Evolutionary conservation across 92 coral and sea anemone species (phyloP).

Genomic region (Porites rus): DNA sequence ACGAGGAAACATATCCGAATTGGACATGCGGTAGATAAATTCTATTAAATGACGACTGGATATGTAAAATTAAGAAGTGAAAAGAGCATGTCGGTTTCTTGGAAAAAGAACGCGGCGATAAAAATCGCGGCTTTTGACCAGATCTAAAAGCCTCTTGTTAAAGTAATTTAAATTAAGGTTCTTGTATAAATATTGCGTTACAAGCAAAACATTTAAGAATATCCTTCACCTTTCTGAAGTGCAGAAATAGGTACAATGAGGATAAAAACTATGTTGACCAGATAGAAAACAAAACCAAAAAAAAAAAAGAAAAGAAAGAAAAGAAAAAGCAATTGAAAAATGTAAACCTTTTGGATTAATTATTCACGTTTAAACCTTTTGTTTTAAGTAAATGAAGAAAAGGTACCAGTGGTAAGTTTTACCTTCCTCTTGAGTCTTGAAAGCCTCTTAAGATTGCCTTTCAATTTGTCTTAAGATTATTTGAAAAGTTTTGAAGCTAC

Average conservation of each 20-base stretch:
- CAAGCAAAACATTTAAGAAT: not conserved
- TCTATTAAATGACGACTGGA: not conserved
- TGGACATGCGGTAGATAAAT: not conserved
- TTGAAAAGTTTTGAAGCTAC: not conserved
- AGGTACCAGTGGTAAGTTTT: not conserved
- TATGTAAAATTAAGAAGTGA: not conserved
- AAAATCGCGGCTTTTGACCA: conserved; percentile 4
- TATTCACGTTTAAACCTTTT: not conserved
- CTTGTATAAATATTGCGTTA: not conserved
- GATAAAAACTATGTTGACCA: not conserved
- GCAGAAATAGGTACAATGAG: not conserved
- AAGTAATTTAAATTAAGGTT: not conserved
- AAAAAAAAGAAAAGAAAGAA: no score
- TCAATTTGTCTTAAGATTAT: not conserved
- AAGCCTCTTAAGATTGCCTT: not conserved
- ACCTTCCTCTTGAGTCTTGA: conserved; percentile 6
- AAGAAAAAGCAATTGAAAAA: not conserved
- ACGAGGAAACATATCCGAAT: not conserved
- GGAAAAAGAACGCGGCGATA: conserved; percentile 2
- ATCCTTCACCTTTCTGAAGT: not conserved
- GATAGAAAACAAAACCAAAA: not conserved
- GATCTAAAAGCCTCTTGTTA: not conserved
- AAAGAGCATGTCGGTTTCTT: not conserved
- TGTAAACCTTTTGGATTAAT: conserved; percentile 2
- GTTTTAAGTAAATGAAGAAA: not conserved